A percentile compares a stretch with the other conserved stretches of the same genome.
Evolutionary conservation across 2,888 invertebrate species (phyloP).

Genomic region (Pollenia amentaria): DNA sequence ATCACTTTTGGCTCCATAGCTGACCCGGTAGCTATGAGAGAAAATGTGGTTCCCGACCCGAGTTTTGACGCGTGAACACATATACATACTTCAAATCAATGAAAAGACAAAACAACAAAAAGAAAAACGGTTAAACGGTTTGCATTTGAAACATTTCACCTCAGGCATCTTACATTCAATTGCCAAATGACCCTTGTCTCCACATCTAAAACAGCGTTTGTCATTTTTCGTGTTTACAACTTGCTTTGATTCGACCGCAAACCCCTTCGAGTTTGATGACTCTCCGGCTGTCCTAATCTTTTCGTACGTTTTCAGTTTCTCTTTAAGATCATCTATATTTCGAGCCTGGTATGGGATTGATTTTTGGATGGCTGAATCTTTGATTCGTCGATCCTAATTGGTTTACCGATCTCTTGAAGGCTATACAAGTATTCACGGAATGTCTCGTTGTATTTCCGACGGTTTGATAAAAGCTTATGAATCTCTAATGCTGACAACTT

Average conservation of each 20-base stretch:
- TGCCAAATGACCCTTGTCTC: constrained; percentile 25
- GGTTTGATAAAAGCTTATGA: constrained; percentile 45
- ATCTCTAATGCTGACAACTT: constrained; percentile 52
- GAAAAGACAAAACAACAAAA: too few species aligned
- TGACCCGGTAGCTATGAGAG: too few species aligned
- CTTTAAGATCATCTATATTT: too few species aligned
- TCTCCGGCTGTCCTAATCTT: too few species aligned
- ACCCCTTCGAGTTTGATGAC: too few species aligned
- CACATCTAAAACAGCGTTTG: constrained; percentile 29
- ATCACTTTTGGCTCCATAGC: too few species aligned
- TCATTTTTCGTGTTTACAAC: neutral
- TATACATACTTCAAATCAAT: too few species aligned
- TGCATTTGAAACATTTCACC: constrained; percentile 35
- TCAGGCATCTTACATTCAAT: neutral
- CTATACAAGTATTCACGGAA: neutral
- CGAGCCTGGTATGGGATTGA: neutral
- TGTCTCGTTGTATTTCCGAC: constrained; percentile 7
- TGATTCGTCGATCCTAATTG: neutral
- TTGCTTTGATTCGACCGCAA: neutral
- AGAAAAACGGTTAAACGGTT: neutral
- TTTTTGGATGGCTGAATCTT: neutral
- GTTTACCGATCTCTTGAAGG: constrained; percentile 4
- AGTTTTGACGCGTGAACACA: too few species aligned
- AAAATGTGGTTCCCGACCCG: too few species aligned
- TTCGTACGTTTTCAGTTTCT: too few species aligned